Evolutionary conservation across 2,797 vertebrate species (phyloP), one percentile per base, ranked within the genome.

Genomic region (Eulemur mongoz): DNA sequence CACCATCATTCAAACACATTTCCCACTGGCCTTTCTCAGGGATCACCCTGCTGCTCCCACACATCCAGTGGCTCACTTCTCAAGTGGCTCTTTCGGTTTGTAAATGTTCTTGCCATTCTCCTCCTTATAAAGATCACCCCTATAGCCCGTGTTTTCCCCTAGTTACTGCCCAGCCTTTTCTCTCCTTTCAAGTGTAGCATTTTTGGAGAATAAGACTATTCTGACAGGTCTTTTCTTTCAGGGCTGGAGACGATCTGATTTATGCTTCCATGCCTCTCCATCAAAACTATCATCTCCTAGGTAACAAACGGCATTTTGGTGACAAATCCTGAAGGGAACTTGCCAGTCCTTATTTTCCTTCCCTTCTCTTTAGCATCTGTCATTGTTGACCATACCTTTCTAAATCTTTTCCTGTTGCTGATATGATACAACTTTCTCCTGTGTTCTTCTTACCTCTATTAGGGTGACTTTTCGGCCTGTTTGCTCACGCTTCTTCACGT

Each of bases 371-470:
- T 65, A 38, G 61, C 48, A 20, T n/a, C 1, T 90, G 79, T 79
- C 48, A 63, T 0, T 69, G 43, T 2, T 81, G 65, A 63, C 61
- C 20, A 50, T 1, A 27, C 2, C 20, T 43, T 17, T 63, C n/a
- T n/a, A 81, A 32, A n/a, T 52, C 13, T 67, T 67, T 43, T 32
- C 38, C 69, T 52, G 8, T 7, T 45, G 43, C 69, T 11, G 25
- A 10, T 0, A 12, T 10, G 30, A 70, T 1, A 17, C 63, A 78
- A 38, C 10, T 32, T 76, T 54, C 18, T 52, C 25, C 3, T 40
- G 6, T 35, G 80, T 91, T 78, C 84, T 48, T 95, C 96, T 97
- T 93, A 97, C 95, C 80, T 97, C 70, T 57, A 50, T 93, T 50
- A 96, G 80, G 40, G 87, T 94, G 72, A 95, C 69, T 93, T 92